A percentile compares a stretch with the other conserved stretches of the same genome.
phyloP scores from a whole-genome alignment of 2,888 invertebrate genomes.

The Apamea monoglypha region DNA sequence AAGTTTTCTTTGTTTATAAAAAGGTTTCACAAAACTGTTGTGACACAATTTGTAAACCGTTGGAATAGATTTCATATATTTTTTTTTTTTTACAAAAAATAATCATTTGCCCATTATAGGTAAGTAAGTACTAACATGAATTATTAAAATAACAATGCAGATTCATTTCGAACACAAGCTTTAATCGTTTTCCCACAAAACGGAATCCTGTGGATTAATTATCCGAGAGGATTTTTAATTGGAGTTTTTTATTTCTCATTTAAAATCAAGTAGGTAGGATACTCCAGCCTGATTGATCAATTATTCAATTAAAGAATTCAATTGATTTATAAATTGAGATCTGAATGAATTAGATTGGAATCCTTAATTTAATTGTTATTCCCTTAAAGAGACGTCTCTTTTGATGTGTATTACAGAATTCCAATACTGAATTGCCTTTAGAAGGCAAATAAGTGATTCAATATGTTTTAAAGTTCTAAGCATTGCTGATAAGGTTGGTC shows the following conservation, averaged over 20 bases:
- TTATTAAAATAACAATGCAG: conserved; percentile 29
- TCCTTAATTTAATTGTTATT: conserved; percentile 59
- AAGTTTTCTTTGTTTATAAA: neutral
- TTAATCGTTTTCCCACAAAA: conserved; percentile 31
- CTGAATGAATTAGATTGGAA: conserved; percentile 50
- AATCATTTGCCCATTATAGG: neutral
- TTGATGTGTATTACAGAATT: conserved; percentile 54
- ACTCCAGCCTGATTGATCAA: conserved; percentile 70
- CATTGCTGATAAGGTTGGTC: neutral
- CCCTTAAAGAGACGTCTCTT: conserved; percentile 22
- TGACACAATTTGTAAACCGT: neutral
- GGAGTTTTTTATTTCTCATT: conserved; percentile 70
- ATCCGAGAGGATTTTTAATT: conserved; percentile 68
- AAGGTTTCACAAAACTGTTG: no score
- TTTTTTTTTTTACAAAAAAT: neutral
- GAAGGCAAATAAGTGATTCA: conserved; percentile 43
- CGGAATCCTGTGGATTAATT: conserved; percentile 56
- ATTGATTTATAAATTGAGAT: conserved; percentile 65
- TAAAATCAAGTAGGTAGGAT: conserved; percentile 67
- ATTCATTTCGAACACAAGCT: conserved; percentile 31
- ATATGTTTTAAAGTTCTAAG: conserved; percentile 28
- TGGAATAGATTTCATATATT: neutral
- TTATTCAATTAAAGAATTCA: conserved; percentile 70
- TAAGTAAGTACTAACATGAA: conserved; percentile 6
- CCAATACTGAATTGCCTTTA: conserved; percentile 49